phyloP scores from a whole-genome alignment of 2,888 invertebrate species.

The Acrobasis suavella region DNA sequence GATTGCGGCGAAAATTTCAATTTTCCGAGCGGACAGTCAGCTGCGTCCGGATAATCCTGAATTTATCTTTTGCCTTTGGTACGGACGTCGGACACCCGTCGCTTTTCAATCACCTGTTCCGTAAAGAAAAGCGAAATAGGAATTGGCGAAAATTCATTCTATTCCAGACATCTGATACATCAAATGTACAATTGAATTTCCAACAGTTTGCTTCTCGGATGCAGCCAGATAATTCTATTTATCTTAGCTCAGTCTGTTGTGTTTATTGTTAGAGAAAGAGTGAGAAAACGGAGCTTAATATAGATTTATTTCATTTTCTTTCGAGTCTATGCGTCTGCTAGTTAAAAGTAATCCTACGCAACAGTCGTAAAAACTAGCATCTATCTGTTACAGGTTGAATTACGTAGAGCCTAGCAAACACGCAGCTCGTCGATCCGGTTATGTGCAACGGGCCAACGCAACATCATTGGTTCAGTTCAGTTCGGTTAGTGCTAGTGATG shows the following conservation, averaged over 20 bases:
- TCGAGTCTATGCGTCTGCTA: background rate
- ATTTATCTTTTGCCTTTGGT: constrained; percentile 59
- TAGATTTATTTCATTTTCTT: background rate
- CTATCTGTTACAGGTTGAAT: constrained; percentile 63
- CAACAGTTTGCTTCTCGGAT: constrained; percentile 1
- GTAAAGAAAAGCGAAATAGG: constrained; percentile 45
- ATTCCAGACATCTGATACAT: constrained; percentile 41
- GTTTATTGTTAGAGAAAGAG: background rate
- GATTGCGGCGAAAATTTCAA: constrained; percentile 56
- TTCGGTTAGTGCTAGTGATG: constrained; percentile 34
- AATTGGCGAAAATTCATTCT: constrained; percentile 46
- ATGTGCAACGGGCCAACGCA: constrained; percentile 48
- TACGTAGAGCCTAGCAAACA: constrained; percentile 40
- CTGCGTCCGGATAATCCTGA: constrained; percentile 58
- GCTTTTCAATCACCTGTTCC: constrained; percentile 65
- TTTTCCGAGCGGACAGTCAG: constrained; percentile 65
- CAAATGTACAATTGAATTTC: constrained; percentile 14
- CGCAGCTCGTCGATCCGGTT: constrained; percentile 58
- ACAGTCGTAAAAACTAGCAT: constrained; percentile 62
- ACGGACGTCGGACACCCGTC: constrained; percentile 56
- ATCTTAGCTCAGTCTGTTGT: background rate
- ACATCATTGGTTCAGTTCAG: constrained; percentile 41
- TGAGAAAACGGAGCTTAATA: background rate
- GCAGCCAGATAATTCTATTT: constrained; percentile 1
- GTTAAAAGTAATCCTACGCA: constrained; percentile 28